A percentile compares a stretch with the other conserved stretches of the same genome.
Conservation (phyloP, 2,888 invertebrate genomes). For the Morinoia aosen region DNA sequence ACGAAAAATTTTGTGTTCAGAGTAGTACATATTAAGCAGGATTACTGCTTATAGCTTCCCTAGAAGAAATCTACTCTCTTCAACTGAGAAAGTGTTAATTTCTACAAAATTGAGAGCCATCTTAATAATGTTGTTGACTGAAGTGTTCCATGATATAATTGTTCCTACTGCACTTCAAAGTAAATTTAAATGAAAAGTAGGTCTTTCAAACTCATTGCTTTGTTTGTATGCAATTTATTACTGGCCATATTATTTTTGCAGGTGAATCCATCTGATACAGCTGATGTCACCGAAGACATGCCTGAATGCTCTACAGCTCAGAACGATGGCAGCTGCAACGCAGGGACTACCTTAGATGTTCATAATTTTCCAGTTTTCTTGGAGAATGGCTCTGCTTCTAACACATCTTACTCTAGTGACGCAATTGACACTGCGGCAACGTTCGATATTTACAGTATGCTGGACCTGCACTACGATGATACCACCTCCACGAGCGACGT, state of each 20-base stretch:
- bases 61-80: no score
- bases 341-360: not conserved
- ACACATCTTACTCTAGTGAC: not conserved
- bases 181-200: not conserved
- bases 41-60: no score
- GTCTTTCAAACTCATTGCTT: not conserved
- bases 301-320: not conserved
- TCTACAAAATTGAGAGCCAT: no score
- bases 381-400: slow-evolving; percentile 18
- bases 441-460: slow-evolving; percentile 28
- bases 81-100: no score
- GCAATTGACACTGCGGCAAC: not conserved
- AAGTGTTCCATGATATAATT: not conserved
- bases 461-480: slow-evolving; percentile 36
- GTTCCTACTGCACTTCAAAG: not conserved
- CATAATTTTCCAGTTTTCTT: not conserved
- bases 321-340: not conserved
- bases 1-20: no score
- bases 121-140: no score
- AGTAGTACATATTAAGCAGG: no score
- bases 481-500: not conserved
- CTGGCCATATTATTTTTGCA: not conserved
- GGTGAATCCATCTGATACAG: not conserved
- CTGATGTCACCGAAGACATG: not conserved
- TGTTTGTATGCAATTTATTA: not conserved